phyloP scores from a whole-genome alignment of 2,113 vertebrate species.

The Lipophrys pholis region DNA sequence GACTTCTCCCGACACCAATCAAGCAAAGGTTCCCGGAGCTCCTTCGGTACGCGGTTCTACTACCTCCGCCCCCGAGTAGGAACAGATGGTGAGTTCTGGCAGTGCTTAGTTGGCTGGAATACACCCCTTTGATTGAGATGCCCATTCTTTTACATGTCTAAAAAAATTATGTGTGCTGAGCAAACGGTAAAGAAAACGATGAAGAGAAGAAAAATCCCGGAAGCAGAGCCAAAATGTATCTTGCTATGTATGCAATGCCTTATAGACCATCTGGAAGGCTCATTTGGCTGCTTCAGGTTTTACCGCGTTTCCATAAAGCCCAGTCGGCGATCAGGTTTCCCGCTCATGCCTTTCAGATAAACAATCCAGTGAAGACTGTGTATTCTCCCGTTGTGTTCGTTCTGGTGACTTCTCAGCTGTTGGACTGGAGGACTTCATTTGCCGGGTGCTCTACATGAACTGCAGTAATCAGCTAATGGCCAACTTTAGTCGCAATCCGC shows the following conservation, averaged over 20 bases:
- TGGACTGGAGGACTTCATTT: slow-evolving; percentile 27
- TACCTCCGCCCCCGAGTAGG: slow-evolving; percentile 40
- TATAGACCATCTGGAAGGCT: slow-evolving; percentile 76
- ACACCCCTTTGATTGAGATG: slow-evolving; percentile 74
- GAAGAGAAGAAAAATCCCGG: slow-evolving; percentile 27
- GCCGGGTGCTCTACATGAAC: slow-evolving; percentile 54
- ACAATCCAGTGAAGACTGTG: not conserved
- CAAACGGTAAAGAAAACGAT: slow-evolving; percentile 20
- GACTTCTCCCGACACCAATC: slow-evolving; percentile 29
- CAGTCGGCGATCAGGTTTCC: slow-evolving; percentile 12
- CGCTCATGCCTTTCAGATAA: slow-evolving; percentile 4
- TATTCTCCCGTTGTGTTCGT: slow-evolving; percentile 1
- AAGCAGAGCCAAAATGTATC: slow-evolving; percentile 69
- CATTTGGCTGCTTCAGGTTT: slow-evolving; percentile 48
- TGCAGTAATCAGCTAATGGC: slow-evolving; percentile 78
- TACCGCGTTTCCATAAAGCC: slow-evolving; percentile 47
- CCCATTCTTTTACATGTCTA: slow-evolving; percentile 77
- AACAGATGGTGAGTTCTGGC: slow-evolving; percentile 81
- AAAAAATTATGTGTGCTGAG: slow-evolving; percentile 63
- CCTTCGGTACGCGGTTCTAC: slow-evolving; percentile 42
- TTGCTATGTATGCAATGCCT: slow-evolving; percentile 63
- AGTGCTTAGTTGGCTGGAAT: slow-evolving; percentile 70
- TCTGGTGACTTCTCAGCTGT: not conserved
- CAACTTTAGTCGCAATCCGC: slow-evolving; percentile 55
- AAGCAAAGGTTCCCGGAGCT: slow-evolving; percentile 38